Evolutionary conservation across 1,140 invertebrate species (phyloP).

Genomic region (Leptopilina clavipes): DNA sequence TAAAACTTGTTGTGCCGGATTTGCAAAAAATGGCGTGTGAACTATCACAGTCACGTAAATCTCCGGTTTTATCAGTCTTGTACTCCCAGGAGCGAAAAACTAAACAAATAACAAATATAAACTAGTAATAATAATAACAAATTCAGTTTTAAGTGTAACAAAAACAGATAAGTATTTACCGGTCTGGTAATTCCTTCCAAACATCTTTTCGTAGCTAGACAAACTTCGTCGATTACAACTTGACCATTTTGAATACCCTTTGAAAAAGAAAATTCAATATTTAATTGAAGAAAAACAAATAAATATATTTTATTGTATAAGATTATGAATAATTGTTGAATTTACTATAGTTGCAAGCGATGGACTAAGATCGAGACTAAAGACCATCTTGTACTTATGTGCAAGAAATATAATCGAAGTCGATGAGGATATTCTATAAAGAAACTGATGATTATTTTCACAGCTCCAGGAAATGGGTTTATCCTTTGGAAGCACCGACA

Average conservation of each 20-base stretch:
- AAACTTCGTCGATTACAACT: constrained; percentile 83
- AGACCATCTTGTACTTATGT: constrained; percentile 82
- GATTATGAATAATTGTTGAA: constrained; percentile 52
- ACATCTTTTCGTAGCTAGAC: constrained; percentile 79
- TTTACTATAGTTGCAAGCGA: constrained; percentile 82
- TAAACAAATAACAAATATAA: constrained; percentile 66
- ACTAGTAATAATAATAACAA: neutral
- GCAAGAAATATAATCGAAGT: constrained; percentile 76
- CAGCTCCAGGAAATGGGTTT: constrained; percentile 72
- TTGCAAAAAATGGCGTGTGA: constrained; percentile 86
- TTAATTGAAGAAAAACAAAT: neutral
- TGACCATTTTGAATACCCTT: constrained; percentile 79
- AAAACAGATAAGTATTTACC: constrained; percentile 69
- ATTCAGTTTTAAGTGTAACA: no score
- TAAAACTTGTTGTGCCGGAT: constrained; percentile 83
- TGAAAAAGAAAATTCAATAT: neutral
- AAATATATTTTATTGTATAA: no score
- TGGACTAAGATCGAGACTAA: constrained; percentile 88
- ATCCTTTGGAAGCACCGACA: constrained; percentile 79
- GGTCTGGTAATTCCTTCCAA: constrained; percentile 79
- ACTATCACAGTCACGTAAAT: constrained; percentile 88
- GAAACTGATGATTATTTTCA: constrained; percentile 75
- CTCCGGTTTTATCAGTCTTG: constrained; percentile 80
- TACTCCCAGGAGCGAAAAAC: constrained; percentile 84
- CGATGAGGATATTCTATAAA: constrained; percentile 74